A percentile compares a stretch with the other conserved stretches of the same genome.
Conservation (phyloP, 2,888 invertebrate species). For the Scrobipalpa costella region DNA sequence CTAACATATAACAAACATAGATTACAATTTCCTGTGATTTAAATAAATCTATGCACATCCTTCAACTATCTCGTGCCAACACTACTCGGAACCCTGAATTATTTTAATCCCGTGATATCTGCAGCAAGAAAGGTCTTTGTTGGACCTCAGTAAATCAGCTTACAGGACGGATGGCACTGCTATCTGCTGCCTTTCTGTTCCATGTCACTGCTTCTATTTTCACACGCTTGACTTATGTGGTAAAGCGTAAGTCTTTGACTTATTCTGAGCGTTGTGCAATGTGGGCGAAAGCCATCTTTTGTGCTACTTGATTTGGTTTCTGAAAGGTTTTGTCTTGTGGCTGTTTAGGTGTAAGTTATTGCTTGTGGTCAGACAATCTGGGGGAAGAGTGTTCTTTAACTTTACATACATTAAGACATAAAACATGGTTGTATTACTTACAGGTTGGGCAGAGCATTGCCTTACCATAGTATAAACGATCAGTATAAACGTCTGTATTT, state of each 20-base stretch:
- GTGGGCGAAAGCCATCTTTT: conserved; percentile 17
- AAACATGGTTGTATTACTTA: not conserved
- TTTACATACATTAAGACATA: not conserved
- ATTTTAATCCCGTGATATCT: conserved; percentile 71
- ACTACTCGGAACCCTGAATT: conserved; percentile 61
- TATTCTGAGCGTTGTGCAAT: conserved; percentile 25
- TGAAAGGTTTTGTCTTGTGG: conserved; percentile 7
- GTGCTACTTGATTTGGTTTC: conserved; percentile 11
- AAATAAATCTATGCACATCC: not conserved
- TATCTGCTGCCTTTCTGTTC: conserved; percentile 63
- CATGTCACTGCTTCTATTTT: conserved; percentile 53
- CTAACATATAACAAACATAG: not conserved
- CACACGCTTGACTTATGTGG: conserved; percentile 39
- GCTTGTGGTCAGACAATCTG: not conserved
- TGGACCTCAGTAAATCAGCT: conserved; percentile 74
- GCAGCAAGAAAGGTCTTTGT: conserved; percentile 63
- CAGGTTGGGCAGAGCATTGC: not conserved
- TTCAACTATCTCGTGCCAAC: not conserved
- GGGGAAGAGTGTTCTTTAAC: not conserved
- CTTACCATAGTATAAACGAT: too few relatives aligned
- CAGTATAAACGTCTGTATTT: too few relatives aligned
- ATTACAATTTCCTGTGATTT: not conserved
- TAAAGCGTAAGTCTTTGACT: conserved; percentile 31
- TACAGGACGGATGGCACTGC: conserved; percentile 65
- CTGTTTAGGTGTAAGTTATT: not conserved